Conservation (phyloP, 2,888 invertebrate species). For the Phasia obesa region DNA sequence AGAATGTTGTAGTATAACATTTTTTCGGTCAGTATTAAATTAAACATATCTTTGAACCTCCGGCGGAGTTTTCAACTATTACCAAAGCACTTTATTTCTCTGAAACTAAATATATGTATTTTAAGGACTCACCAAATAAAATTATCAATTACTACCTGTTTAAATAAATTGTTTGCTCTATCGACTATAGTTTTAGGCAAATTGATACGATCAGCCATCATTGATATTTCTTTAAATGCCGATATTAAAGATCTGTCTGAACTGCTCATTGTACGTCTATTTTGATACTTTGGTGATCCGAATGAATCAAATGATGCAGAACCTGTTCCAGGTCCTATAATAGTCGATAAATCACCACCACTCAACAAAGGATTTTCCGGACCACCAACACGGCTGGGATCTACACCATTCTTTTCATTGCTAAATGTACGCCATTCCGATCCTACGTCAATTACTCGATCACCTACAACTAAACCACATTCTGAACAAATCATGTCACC, state of each 20-base stretch:
- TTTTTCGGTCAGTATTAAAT: too few species aligned
- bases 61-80: too few species aligned
- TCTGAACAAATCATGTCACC: constrained; percentile 99
- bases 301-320: constrained; percentile 95
- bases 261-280: constrained; percentile 92
- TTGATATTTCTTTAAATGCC: constrained; percentile 97
- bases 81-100: too few species aligned
- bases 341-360: constrained; percentile 97
- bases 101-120: too few species aligned
- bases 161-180: constrained; percentile 97
- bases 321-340: constrained; percentile 90
- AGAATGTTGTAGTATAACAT: too few species aligned
- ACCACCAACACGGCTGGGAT: constrained; percentile 99
- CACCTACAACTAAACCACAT: constrained; percentile 99
- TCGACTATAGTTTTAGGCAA: constrained; percentile 98
- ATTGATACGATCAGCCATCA: constrained; percentile 99
- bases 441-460: constrained; percentile 99
- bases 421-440: constrained; percentile 99
- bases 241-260: constrained; percentile 97
- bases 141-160: constrained; percentile 94
- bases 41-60: too few species aligned
- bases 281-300: constrained; percentile 90
- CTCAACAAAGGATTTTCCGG: constrained; percentile 98
- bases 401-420: constrained; percentile 97
- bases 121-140: too few species aligned